phyloP scores from a whole-genome alignment of 2,113 vertebrate genomes.

The Tyrannus savana region DNA sequence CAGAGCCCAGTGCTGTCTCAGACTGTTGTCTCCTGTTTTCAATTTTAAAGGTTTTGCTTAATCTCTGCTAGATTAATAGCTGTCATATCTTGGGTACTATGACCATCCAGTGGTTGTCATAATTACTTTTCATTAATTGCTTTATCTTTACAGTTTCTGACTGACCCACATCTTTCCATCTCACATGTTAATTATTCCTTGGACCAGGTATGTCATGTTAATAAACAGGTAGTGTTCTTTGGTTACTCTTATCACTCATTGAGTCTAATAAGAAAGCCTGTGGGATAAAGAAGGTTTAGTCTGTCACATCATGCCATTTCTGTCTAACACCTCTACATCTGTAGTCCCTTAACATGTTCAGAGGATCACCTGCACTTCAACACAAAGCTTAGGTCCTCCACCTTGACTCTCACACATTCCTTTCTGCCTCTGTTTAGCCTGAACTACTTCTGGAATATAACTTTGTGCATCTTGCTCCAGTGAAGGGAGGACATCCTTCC shows the following conservation, averaged over 20 bases:
- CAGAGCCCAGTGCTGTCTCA: neutral
- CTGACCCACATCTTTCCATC: conserved; percentile 94
- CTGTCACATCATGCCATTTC: neutral
- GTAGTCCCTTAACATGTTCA: neutral
- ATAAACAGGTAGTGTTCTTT: neutral
- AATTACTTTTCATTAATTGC: neutral
- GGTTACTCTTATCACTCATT: neutral
- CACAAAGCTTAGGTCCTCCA: neutral
- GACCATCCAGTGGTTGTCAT: neutral
- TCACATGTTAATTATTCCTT: conserved; percentile 96
- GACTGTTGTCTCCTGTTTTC: neutral
- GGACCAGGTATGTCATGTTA: conserved; percentile 85
- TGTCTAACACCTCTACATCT: neutral
- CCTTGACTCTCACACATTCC: neutral
- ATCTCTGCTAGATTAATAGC: neutral
- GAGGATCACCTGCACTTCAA: neutral
- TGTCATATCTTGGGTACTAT: neutral
- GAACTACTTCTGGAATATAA: neutral
- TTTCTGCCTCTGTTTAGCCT: neutral
- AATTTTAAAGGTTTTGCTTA: neutral
- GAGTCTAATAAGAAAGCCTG: neutral
- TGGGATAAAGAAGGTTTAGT: neutral
- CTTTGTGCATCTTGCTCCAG: neutral
- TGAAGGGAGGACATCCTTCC: neutral
- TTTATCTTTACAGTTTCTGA: conserved; percentile 80